phyloP scores from a whole-genome alignment of 2,888 invertebrate genomes.

The Coremacera marginata region DNA sequence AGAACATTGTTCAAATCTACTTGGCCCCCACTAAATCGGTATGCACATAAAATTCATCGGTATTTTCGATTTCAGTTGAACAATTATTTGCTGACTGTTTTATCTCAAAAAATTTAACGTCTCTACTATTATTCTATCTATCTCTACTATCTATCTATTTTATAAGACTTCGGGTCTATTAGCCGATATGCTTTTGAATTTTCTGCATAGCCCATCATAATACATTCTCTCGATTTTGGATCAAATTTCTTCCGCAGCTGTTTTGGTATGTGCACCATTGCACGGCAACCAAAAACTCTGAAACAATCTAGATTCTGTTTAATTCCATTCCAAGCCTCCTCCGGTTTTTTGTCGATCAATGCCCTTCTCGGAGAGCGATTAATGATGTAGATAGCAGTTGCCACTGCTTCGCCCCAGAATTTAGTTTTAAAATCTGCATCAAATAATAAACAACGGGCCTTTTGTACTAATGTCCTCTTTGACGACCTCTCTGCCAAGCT shows the following conservation, averaged over 20 bases:
- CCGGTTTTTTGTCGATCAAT: background rate
- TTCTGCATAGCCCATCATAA: no score
- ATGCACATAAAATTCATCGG: background rate
- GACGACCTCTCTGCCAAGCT: slow-evolving; percentile 11
- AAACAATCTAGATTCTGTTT: background rate
- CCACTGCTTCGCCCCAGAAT: no score
- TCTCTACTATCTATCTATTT: no score
- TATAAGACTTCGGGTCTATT: background rate
- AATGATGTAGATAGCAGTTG: no score
- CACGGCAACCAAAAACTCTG: slow-evolving; percentile 20
- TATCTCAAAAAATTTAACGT: background rate
- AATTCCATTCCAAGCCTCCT: background rate
- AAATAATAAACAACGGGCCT: no score
- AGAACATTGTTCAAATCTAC: background rate
- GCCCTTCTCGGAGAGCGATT: no score
- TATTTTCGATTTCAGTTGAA: background rate
- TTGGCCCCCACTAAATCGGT: background rate
- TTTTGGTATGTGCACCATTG: background rate
- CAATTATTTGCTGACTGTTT: background rate
- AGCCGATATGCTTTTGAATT: background rate
- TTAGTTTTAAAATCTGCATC: no score
- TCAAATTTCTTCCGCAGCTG: no score
- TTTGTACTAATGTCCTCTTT: no score
- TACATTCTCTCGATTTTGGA: no score
- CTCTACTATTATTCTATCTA: background rate